Percentiles rank a stretch among this genome's conserved stretches.
Conservation (phyloP, 2,113 vertebrate genomes). For the Ranitomeya imitator region DNA sequence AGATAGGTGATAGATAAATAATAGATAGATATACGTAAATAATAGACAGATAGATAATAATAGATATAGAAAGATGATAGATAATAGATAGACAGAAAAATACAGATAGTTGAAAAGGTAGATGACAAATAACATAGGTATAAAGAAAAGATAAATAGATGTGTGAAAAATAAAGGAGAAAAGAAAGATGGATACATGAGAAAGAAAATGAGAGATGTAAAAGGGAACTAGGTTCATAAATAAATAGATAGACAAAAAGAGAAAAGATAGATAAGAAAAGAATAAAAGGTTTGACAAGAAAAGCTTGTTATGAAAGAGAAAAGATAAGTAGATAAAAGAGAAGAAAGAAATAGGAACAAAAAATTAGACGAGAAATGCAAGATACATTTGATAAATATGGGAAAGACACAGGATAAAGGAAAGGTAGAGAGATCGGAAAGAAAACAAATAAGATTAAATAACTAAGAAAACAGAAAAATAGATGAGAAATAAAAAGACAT, state of each 20-base stretch:
- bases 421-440: not conserved
- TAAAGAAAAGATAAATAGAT: not conserved
- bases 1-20: conserved; percentile 3
- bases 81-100: not conserved
- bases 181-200: not conserved
- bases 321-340: not conserved
- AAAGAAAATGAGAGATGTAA: not conserved
- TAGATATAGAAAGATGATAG: not conserved
- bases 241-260: not conserved
- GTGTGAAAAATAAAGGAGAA: not conserved
- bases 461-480: not conserved
- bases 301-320: too few species aligned
- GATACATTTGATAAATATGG: too few species aligned
- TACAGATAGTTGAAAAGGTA: not conserved
- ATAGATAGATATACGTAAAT: not conserved
- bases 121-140: not conserved
- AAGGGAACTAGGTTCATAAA: not conserved
- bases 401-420: too few species aligned
- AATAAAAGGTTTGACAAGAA: too few species aligned
- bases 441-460: not conserved
- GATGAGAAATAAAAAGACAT: not conserved
- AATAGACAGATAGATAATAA: not conserved
- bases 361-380: not conserved
- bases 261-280: too few species aligned
- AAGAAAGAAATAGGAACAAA: not conserved